phyloP scores from a whole-genome alignment of 2,888 invertebrate genomes.

The Cephus pygmeus region DNA sequence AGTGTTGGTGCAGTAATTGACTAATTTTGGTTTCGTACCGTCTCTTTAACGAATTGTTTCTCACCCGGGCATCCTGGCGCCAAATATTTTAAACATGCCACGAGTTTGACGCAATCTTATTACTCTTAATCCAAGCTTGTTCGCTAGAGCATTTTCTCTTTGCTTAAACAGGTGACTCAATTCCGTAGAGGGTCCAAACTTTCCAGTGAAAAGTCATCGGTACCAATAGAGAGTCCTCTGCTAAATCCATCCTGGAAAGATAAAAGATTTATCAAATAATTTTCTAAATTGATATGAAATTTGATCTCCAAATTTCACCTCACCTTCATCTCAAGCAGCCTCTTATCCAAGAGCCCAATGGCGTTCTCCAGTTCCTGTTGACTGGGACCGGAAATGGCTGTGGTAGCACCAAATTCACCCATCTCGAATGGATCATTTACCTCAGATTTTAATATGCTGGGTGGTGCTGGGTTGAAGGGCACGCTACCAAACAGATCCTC shows the following conservation, averaged over 20 bases:
- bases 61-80: not conserved
- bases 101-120: slow-evolving; percentile 17
- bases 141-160: not conserved
- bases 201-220: slow-evolving; percentile 94
- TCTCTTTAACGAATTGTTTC: slow-evolving; percentile 12
- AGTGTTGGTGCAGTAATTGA: slow-evolving; percentile 50
- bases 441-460: slow-evolving; percentile 58
- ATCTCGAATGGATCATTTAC: slow-evolving; percentile 86
- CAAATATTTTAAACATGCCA: not conserved
- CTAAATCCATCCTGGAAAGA: slow-evolving; percentile 86
- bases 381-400: slow-evolving; percentile 66
- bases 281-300: slow-evolving; percentile 2
- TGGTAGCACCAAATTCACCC: slow-evolving; percentile 73
- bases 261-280: slow-evolving; percentile 15
- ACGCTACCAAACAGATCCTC: slow-evolving; percentile 85
- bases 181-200: slow-evolving; percentile 93
- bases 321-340: slow-evolving; percentile 89
- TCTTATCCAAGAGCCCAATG: slow-evolving; percentile 83
- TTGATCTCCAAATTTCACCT: slow-evolving; percentile 3
- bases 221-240: slow-evolving; percentile 86
- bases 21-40: slow-evolving; percentile 59
- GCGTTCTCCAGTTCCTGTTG: slow-evolving; percentile 77
- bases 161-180: slow-evolving; percentile 38
- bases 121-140: slow-evolving; percentile 5
- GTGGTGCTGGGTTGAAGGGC: slow-evolving; percentile 73